Evolutionary conservation across 2,113 vertebrate species (phyloP), one percentile per base, ranked within the genome.

Genomic region (Sylvia atricapilla): DNA sequence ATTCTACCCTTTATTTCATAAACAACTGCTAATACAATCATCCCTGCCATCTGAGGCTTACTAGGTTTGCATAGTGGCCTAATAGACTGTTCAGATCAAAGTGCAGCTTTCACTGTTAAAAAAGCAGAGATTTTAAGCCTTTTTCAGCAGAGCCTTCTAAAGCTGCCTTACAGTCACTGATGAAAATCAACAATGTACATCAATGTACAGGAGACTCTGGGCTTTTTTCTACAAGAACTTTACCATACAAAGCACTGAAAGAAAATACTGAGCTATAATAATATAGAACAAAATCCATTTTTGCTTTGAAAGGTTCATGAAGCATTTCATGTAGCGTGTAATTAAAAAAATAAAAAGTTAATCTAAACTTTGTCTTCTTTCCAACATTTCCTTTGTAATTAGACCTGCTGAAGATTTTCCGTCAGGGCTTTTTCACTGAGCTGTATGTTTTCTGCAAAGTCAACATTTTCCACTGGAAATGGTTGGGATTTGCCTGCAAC

Each of bases 391-490:
- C 43, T 85, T 95, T 94, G 66, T 84, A 91, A 82, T 79, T 87
- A 87, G 70, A 66, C 59, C 88, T 72, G 50, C 49, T 72, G 66
- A 84, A 85, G 74, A 79, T 91, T 95, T 97, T 96, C 91, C 78
- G 0, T 95, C 66, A 84, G 69, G 77, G 70, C 28, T 77, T 93
- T 94, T 95, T 87, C 41, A 50, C 16, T 83, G 58, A 82, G 52
- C 88, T 87, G 15, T 4, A 18, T 5, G 3, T 46, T 89, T 94
- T 95, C 77, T 91, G 94, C 91, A 85, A 73, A 85, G 84, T 89
- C 81, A 95, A n/a, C 78, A 47, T 87, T 96, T 96, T 95, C 77
- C 87, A 60, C 50, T 95, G 94, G 87, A 94, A 94, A 79, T 64
- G 33, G 60, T 56, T 95, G 64, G 39, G 72, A 73, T 93, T 96